Percentiles rank a stretch among this genome's conserved stretches.
These are phyloP conservation scores for Drosophila leontia DNA, from an alignment of 1,140 invertebrate species.

Conservation along the genomic window DNA sequence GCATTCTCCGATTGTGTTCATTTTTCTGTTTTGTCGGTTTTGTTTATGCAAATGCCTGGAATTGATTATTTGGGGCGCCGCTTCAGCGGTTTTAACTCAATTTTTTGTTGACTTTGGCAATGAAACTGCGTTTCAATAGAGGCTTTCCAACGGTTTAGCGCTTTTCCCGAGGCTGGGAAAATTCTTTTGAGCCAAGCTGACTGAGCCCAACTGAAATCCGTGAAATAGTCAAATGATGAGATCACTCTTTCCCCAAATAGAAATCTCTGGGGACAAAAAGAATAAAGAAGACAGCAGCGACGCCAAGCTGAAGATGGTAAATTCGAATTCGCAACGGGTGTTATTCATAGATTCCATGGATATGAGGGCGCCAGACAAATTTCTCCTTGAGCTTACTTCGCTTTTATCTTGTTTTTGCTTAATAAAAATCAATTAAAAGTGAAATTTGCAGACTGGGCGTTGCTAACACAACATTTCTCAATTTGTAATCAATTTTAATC, in stretches of 20 bases:
- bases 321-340: constrained; percentile 51
- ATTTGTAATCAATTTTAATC: constrained; percentile 61
- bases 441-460: constrained; percentile 45
- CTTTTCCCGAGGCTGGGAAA: constrained; percentile 49
- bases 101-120: constrained; percentile 36
- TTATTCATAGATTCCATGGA: constrained; percentile 25
- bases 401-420: constrained; percentile 36
- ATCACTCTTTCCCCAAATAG: constrained; percentile 50
- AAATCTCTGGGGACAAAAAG: constrained; percentile 53
- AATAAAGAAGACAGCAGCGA: background rate
- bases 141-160: constrained; percentile 20
- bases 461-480: constrained; percentile 8
- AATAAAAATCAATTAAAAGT: constrained; percentile 79
- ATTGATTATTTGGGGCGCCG: constrained; percentile 49
- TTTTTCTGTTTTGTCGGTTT: constrained; percentile 23
- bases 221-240: constrained; percentile 52
- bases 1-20: constrained; percentile 31
- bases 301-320: constrained; percentile 34
- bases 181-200: constrained; percentile 23
- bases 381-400: constrained; percentile 11
- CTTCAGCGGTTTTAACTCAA: constrained; percentile 41
- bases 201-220: constrained; percentile 7
- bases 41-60: constrained; percentile 48
- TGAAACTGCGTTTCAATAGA: constrained; percentile 38
- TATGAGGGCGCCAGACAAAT: constrained; percentile 16